phyloP scores from a whole-genome alignment of 2,888 invertebrate genomes.

The Laothoe populi region DNA sequence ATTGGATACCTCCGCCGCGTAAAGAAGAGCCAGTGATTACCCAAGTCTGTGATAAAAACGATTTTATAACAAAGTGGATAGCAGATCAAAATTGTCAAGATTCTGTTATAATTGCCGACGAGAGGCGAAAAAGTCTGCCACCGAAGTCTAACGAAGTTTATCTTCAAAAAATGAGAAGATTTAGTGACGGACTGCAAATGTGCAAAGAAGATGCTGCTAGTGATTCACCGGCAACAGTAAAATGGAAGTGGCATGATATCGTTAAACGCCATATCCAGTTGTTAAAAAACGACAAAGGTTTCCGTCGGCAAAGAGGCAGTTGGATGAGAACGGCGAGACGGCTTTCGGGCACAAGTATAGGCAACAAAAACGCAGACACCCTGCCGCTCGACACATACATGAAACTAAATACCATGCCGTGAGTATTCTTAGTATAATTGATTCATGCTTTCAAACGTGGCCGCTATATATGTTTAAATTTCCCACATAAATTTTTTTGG shows the following conservation, averaged over 20 bases:
- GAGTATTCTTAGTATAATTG: conserved; percentile 53
- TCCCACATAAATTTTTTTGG: conserved; percentile 41
- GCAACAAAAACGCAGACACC: conserved; percentile 63
- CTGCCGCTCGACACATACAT: conserved; percentile 72
- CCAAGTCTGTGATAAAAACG: conserved; percentile 83
- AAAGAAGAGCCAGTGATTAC: conserved; percentile 81
- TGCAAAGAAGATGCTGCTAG: conserved; percentile 82
- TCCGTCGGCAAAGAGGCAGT: conserved; percentile 76
- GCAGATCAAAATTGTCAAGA: conserved; percentile 80
- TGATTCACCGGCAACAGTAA: conserved; percentile 79
- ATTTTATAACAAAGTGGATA: conserved; percentile 83
- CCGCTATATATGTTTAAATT: conserved; percentile 29
- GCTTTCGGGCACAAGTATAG: conserved; percentile 67
- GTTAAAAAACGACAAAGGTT: conserved; percentile 78
- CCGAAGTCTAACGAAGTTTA: conserved; percentile 81
- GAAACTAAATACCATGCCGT: conserved; percentile 79
- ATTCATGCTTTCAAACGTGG: conserved; percentile 24
- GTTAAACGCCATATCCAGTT: conserved; percentile 80
- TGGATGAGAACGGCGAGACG: conserved; percentile 79
- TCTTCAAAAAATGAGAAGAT: conserved; percentile 79
- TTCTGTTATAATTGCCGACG: conserved; percentile 72
- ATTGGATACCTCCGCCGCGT: conserved; percentile 81
- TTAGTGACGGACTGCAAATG: conserved; percentile 80
- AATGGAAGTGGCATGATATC: conserved; percentile 83
- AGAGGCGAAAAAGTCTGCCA: conserved; percentile 79